Conservation (phyloP, 2,113 vertebrate genomes). For the Aptenodytes patagonicus region DNA sequence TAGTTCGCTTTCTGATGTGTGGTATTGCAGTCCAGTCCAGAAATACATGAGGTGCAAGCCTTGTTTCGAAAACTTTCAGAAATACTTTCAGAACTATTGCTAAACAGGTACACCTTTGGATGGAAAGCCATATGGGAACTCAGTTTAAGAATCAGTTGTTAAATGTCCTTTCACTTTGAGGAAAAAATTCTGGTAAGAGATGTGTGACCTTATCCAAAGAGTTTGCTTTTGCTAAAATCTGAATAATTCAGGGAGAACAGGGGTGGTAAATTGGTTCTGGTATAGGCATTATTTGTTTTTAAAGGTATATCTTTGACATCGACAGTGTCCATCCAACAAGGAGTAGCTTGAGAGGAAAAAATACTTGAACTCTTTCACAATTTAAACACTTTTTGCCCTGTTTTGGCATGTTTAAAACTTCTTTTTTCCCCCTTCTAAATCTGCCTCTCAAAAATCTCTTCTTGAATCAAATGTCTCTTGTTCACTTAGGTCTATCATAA, state of each 20-base stretch:
- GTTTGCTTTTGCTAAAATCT: not conserved
- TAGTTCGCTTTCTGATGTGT: not conserved
- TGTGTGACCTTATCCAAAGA: not conserved
- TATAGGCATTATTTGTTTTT: not conserved
- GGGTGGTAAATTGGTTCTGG: not conserved
- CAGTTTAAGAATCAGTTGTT: not conserved
- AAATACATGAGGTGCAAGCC: not conserved
- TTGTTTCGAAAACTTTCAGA: not conserved
- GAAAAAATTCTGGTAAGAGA: not conserved
- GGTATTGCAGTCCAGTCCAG: not conserved
- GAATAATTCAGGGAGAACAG: not conserved
- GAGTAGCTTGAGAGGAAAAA: not conserved
- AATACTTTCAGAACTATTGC: too few species aligned
- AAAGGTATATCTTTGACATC: not conserved
- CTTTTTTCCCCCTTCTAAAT: not conserved
- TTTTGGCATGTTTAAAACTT: not conserved
- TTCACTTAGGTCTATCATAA: not conserved
- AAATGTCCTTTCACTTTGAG: not conserved
- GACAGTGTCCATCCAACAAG: not conserved
- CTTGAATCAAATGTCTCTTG: not conserved
- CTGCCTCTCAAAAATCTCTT: not conserved
- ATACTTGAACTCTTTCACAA: not conserved
- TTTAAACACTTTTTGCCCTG: not conserved
- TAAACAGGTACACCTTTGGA: not conserved
- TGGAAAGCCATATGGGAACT: not conserved